Percentiles rank a stretch among this genome's conserved stretches.
These are phyloP conservation scores for Epistrophe eligans DNA, from an alignment of 2,888 invertebrate species.

Conservation along the genomic window DNA sequence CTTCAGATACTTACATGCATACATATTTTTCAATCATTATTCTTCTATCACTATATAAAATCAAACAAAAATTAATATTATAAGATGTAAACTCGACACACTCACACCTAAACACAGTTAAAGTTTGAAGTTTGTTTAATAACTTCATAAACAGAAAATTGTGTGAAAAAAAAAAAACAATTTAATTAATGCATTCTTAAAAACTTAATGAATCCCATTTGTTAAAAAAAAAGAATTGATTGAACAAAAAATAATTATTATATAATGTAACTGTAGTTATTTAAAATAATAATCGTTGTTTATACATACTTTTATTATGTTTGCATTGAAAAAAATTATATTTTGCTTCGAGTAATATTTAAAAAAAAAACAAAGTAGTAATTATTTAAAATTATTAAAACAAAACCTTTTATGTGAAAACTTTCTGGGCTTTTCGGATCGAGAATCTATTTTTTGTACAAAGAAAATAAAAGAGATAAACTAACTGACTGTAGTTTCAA, in stretches of 20 bases:
- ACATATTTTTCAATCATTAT: conserved; percentile 65
- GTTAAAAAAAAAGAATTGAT: conserved; percentile 41
- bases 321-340: conserved; percentile 45
- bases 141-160: conserved; percentile 50
- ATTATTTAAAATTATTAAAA: conserved; percentile 48
- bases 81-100: conserved; percentile 20
- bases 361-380: conserved; percentile 31
- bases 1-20: conserved; percentile 33
- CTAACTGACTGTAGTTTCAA: conserved; percentile 66
- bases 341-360: conserved; percentile 63
- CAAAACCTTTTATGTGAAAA: conserved; percentile 59
- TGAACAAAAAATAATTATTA: conserved; percentile 34
- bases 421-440: conserved; percentile 65
- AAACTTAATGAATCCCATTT: conserved; percentile 33
- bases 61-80: conserved; percentile 8
- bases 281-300: conserved; percentile 61
- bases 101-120: conserved; percentile 38
- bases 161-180: background rate
- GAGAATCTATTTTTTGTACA: conserved; percentile 75
- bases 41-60: conserved; percentile 49
- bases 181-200: conserved; percentile 5
- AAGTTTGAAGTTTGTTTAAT: conserved; percentile 69
- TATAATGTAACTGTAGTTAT: conserved; percentile 36
- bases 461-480: conserved; percentile 53
- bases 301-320: conserved; percentile 54